phyloP scores from a whole-genome alignment of 2,113 vertebrate genomes.

The Chaenocephalus aceratus region DNA sequence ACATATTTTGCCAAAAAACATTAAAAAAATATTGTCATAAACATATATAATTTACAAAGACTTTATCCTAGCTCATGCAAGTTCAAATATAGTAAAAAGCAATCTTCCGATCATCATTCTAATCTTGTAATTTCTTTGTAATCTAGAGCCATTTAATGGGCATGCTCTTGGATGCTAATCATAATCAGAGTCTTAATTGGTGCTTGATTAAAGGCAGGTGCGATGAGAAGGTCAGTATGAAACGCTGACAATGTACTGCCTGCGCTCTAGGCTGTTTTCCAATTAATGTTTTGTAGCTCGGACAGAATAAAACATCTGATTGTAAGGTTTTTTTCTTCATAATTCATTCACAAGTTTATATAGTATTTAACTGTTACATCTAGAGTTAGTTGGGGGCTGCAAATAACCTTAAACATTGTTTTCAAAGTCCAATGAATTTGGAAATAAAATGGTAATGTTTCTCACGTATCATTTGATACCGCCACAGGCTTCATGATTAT shows the following conservation, averaged over 20 bases:
- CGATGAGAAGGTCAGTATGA: conserved; percentile 42
- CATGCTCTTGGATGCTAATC: conserved; percentile 25
- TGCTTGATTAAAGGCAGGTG: conserved; percentile 57
- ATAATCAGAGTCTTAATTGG: conserved; percentile 40
- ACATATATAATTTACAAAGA: background rate
- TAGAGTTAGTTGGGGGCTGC: background rate
- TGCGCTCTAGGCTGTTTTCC: conserved; percentile 16
- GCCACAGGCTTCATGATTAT: no score
- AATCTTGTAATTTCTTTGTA: background rate
- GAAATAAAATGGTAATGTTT: background rate
- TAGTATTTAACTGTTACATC: conserved; percentile 2
- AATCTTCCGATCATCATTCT: background rate
- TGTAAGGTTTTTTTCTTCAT: background rate
- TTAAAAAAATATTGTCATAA: background rate
- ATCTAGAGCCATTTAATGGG: conserved; percentile 9
- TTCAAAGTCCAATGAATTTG: background rate
- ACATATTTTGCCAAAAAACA: background rate
- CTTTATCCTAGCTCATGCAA: background rate
- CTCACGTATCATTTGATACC: background rate
- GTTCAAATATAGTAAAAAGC: background rate
- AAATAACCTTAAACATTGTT: background rate
- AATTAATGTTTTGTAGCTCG: conserved; percentile 21
- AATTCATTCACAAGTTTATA: background rate
- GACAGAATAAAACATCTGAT: conserved; percentile 20
- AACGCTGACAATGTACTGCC: conserved; percentile 34